phyloP scores from a whole-genome alignment of 2,113 vertebrate genomes.

The Corapipo altera region DNA sequence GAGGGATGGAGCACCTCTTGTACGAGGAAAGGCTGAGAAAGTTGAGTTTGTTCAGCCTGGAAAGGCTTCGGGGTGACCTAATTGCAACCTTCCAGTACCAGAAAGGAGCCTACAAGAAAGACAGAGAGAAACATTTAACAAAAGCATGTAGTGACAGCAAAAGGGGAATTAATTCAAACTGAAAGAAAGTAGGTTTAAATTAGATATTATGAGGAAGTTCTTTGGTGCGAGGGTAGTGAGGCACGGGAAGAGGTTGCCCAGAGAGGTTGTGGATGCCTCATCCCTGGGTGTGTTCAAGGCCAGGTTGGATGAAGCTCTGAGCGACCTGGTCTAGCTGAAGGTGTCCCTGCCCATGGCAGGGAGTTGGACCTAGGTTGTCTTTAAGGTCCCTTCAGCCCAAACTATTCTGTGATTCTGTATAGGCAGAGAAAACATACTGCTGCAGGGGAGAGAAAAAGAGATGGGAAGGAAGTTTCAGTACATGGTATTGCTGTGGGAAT shows the following conservation, averaged over 20 bases:
- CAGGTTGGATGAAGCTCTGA: background rate
- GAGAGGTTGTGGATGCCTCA: background rate
- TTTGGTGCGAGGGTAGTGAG: background rate
- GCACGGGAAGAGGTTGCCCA: background rate
- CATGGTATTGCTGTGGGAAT: rapidly evolving
- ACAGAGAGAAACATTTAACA: background rate
- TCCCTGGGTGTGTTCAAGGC: background rate
- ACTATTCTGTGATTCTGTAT: background rate
- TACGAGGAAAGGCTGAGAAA: background rate
- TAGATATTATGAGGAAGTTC: background rate
- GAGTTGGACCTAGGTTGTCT: background rate
- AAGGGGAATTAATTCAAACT: background rate
- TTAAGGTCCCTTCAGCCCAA: background rate
- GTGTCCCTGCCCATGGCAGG: background rate
- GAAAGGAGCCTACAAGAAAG: background rate
- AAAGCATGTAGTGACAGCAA: background rate
- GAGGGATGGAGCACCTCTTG: background rate
- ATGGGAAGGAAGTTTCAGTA: background rate
- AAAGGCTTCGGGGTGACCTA: background rate
- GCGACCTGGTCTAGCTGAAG: background rate
- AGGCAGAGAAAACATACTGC: background rate
- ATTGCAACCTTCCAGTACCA: background rate
- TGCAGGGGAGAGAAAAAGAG: background rate
- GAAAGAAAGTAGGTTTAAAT: background rate
- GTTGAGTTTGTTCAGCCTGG: background rate